phyloP scores from a whole-genome alignment of 2,797 vertebrate species.

The Enteromius paludinosus region DNA sequence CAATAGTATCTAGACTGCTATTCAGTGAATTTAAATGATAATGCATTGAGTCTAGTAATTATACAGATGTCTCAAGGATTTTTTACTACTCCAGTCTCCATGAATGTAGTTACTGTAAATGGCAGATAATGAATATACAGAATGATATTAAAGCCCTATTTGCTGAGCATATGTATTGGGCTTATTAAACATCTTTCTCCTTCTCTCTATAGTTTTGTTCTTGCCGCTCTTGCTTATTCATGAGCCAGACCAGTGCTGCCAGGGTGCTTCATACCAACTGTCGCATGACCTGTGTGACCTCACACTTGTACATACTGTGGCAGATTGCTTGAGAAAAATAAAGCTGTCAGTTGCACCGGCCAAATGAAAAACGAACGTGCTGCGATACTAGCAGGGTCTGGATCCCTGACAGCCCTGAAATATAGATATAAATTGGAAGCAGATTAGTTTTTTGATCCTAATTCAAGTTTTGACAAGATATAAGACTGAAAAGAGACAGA shows the following conservation, averaged over 20 bases:
- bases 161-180: background rate
- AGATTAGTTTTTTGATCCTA: slow-evolving; percentile 97
- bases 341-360: slow-evolving; percentile 98
- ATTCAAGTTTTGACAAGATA: slow-evolving; percentile 95
- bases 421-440: slow-evolving; percentile 98
- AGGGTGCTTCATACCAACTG: slow-evolving; percentile 79
- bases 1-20: background rate
- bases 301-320: slow-evolving; percentile 89
- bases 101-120: slow-evolving; percentile 22
- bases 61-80: slow-evolving; percentile 30
- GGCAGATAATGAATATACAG: slow-evolving; percentile 5
- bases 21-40: background rate
- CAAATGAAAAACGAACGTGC: slow-evolving; percentile 96
- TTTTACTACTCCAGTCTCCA: background rate
- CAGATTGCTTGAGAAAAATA: slow-evolving; percentile 99
- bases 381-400: slow-evolving; percentile 84
- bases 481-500: slow-evolving; percentile 70
- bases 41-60: background rate
- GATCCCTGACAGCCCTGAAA: slow-evolving; percentile 93
- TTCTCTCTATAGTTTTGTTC: background rate
- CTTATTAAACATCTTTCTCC: slow-evolving; percentile 21
- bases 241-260: slow-evolving; percentile 83
- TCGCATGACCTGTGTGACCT: slow-evolving; percentile 91
- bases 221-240: slow-evolving; percentile 27
- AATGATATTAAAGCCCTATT: slow-evolving; percentile 14